Base-by-base conservation (phyloP, 2,797 vertebrate genomes). In the Xyrichtys novacula region DNA sequence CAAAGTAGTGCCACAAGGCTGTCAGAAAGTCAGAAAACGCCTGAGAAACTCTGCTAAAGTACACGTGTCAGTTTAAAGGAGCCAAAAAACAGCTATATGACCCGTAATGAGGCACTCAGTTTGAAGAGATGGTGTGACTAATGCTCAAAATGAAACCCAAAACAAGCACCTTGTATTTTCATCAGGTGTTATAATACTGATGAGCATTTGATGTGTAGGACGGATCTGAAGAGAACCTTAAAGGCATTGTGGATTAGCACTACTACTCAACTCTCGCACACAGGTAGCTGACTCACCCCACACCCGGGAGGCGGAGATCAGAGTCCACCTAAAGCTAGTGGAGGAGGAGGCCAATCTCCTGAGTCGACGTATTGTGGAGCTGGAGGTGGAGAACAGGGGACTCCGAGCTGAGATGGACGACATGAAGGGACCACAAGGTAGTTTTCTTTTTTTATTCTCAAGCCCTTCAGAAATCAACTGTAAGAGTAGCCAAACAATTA, bases 331-430 rank as follows among this genome's bases (percentile, higher is more conserved):
- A 63, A 98, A 97, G 92, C 94, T 99, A 76, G 98, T 99, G 29
- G 98, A 99, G 84, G 98, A 99, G 80, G 98, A 99, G 79, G 97
- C 98, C 85, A 99, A 98, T 90, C 93, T 99, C 79, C 91, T 99
- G 63, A 99, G 98, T 83, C 93, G 97, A 32, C 93, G 96, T 69
- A 99, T 98, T 0, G 97, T 99, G 76, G 98, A 99, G 89, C 94
- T 99, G 81, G 98, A 99, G 92, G 97, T 99, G 85, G 98, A 99
- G 80, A 99, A 98, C 93, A 93, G 98, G 0, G 98, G 98, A 4
- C 91, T 99, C 46, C 93, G 96, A 19, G 97, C 97, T 0, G 98
- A 99, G 92, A 98, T 99, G 98, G 96, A 98, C 0, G 96, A 97
- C 44, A 96, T 98, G 94, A 98, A 96, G 86, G 93, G 95, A 32